Conservation (phyloP, 1,140 invertebrate genomes). For the Drosophila kohkoa region DNA sequence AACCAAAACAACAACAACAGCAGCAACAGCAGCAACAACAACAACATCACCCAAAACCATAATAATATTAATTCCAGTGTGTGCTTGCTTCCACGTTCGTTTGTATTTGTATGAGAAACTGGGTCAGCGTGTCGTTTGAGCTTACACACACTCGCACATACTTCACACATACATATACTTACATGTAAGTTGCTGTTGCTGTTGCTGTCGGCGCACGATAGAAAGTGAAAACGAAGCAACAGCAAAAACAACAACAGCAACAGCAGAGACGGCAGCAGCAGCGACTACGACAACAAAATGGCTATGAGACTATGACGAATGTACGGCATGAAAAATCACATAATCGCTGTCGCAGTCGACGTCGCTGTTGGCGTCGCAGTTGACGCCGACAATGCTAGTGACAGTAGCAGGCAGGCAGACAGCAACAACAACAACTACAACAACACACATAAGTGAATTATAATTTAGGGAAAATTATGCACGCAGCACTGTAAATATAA, state of each 20-base stretch:
- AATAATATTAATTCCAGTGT: conserved; percentile 84
- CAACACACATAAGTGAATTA: conserved; percentile 64
- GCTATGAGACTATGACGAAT: conserved; percentile 72
- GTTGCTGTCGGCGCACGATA: conserved; percentile 69
- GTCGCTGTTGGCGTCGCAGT: conserved; percentile 3
- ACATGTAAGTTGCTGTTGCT: conserved; percentile 76
- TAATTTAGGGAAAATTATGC: conserved; percentile 84
- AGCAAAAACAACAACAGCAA: conserved; percentile 40
- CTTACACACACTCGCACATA: conserved; percentile 51
- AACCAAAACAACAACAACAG: conserved; percentile 61
- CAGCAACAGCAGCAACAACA: conserved; percentile 17
- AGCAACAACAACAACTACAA: conserved; percentile 40
- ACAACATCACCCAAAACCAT: conserved; percentile 54
- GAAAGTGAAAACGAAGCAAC: conserved; percentile 82
- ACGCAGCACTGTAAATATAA: conserved; percentile 72
- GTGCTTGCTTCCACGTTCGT: conserved; percentile 75
- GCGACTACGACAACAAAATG: conserved; percentile 81
- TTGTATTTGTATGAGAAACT: conserved; percentile 79
- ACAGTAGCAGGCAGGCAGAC: not conserved
- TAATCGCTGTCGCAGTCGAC: conserved; percentile 64
- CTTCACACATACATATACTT: conserved; percentile 67
- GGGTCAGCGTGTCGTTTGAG: conserved; percentile 79
- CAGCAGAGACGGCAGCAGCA: conserved; percentile 39
- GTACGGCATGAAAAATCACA: conserved; percentile 79
- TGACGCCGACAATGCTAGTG: conserved; percentile 1